phyloP scores from a whole-genome alignment of 2,113 vertebrate genomes.

The Tylochromis polylepis region DNA sequence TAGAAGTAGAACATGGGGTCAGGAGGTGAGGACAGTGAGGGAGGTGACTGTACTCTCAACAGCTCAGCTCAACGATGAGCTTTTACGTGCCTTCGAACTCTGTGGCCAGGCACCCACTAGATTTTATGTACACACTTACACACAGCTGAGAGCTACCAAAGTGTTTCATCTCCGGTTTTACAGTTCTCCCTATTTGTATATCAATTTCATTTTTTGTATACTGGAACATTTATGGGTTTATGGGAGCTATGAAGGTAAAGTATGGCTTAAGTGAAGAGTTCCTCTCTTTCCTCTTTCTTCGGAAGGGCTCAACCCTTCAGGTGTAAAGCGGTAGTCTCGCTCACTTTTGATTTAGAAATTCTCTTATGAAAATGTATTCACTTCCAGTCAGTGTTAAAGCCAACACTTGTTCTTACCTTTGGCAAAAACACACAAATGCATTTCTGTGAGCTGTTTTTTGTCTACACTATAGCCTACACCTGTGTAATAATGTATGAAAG shows the following conservation, averaged over 20 bases:
- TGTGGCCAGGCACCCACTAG: background rate
- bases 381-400: conserved; percentile 4
- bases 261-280: conserved; percentile 14
- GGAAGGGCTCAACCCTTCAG: conserved; percentile 8
- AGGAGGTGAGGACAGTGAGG: background rate
- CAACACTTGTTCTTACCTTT: conserved; percentile 25
- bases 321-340: background rate
- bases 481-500: background rate
- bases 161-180: conserved; percentile 1
- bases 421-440: conserved; percentile 1
- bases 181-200: conserved; percentile 19
- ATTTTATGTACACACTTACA: background rate
- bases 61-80: background rate
- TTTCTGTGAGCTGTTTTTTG: background rate
- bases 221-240: conserved; percentile 36
- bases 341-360: background rate
- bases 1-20: background rate
- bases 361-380: background rate
- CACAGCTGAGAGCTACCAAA: background rate
- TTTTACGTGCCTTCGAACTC: background rate
- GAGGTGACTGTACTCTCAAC: background rate
- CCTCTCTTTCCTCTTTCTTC: background rate
- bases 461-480: background rate
- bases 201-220: conserved; percentile 14
- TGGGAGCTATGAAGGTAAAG: conserved; percentile 31